Evolutionary conservation across 2,888 invertebrate species (phyloP).

Genomic region (Drosophila robusta): DNA sequence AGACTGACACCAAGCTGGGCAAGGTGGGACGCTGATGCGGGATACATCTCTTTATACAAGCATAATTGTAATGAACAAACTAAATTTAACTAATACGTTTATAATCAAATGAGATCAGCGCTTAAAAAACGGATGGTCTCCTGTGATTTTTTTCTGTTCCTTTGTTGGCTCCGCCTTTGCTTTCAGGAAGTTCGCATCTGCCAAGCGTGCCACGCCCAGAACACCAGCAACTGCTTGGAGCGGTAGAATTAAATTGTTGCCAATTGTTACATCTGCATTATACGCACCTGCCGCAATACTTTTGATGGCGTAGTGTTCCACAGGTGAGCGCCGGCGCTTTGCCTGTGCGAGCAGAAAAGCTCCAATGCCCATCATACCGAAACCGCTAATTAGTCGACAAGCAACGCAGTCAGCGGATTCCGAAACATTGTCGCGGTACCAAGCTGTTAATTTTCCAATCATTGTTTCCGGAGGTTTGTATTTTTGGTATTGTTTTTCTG

Average conservation of each 20-base stretch:
- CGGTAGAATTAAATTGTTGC: neutral
- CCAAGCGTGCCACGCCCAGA: constrained; percentile 87
- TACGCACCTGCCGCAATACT: constrained; percentile 72
- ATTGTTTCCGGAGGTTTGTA: constrained; percentile 26
- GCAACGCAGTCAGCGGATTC: constrained; percentile 86
- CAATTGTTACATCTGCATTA: neutral
- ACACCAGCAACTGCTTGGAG: constrained; percentile 86
- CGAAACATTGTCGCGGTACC: constrained; percentile 62
- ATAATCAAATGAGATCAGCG: constrained; percentile 43
- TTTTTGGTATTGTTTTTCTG: neutral
- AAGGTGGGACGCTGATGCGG: constrained; percentile 91
- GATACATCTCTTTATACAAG: neutral
- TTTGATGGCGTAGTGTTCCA: constrained; percentile 72
- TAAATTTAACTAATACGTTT: constrained; percentile 30
- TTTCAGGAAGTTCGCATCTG: constrained; percentile 83
- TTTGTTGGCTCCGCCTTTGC: constrained; percentile 36
- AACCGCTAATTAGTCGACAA: constrained; percentile 87
- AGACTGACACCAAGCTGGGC: constrained; percentile 97
- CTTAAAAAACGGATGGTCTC: constrained; percentile 48
- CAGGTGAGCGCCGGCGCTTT: constrained; percentile 84
- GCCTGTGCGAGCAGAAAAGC: constrained; percentile 87
- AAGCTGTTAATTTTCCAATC: constrained; percentile 66
- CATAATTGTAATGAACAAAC: constrained; percentile 46
- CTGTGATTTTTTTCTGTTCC: constrained; percentile 20
- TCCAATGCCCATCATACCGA: constrained; percentile 88